phyloP scores from a whole-genome alignment of 1,140 invertebrate species.

The Danaus melanippus region DNA sequence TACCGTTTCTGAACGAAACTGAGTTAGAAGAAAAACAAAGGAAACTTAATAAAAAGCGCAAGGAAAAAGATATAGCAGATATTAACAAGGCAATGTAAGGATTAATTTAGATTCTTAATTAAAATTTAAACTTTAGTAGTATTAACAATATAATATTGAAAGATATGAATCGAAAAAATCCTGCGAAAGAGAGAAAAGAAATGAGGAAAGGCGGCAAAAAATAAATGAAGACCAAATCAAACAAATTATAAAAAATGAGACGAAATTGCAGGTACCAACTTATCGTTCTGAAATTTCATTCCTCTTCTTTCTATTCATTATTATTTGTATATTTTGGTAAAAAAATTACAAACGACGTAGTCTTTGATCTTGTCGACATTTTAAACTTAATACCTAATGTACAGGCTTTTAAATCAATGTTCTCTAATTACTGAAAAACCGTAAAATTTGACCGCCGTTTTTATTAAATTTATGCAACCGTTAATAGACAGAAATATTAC shows the following conservation, averaged over 20 bases:
- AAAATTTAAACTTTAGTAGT: neutral
- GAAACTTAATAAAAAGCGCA: conserved; percentile 13
- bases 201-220: conserved; percentile 2
- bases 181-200: conserved; percentile 3
- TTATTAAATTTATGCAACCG: too few species aligned
- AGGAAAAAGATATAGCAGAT: conserved; percentile 16
- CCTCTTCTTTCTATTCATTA: too few species aligned
- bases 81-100: conserved; percentile 35
- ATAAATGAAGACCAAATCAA: conserved; percentile 7
- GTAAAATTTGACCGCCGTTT: too few species aligned
- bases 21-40: conserved; percentile 20
- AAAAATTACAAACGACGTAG: too few species aligned
- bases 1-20: conserved; percentile 17
- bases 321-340: too few species aligned
- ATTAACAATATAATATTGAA: neutral
- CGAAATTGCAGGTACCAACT: conserved; percentile 9
- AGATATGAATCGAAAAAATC: conserved; percentile 3
- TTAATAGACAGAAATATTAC: too few species aligned
- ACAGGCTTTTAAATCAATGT: too few species aligned
- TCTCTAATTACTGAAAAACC: too few species aligned
- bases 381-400: too few species aligned
- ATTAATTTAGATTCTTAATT: neutral
- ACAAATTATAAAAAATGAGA: conserved; percentile 16
- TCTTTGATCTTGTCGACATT: too few species aligned
- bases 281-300: neutral